Percentiles rank a stretch among this genome's conserved stretches.
Conservation (phyloP, 2,888 invertebrate species). For the Drosophila picticornis region DNA sequence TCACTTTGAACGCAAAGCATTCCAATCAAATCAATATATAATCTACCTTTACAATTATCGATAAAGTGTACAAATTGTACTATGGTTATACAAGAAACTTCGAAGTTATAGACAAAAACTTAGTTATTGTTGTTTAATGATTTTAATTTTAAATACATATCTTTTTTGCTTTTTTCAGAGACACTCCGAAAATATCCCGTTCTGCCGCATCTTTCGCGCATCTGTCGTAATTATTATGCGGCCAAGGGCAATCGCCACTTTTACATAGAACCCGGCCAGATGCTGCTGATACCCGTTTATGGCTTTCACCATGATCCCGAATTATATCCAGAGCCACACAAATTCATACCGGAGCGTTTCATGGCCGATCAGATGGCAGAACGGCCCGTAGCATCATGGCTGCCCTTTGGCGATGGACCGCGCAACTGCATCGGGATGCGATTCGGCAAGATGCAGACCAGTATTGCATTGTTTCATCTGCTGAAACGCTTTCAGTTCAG, state of each 20-base stretch:
- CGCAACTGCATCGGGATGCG: conserved; percentile 80
- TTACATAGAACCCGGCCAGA: conserved; percentile 86
- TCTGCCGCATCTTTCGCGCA: conserved; percentile 86
- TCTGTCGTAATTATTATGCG: conserved; percentile 86
- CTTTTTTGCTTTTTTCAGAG: conserved; percentile 81
- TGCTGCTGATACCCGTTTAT: conserved; percentile 86
- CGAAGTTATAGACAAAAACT: neutral
- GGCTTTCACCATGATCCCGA: conserved; percentile 87
- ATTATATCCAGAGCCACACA: conserved; percentile 87
- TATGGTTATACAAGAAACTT: neutral
- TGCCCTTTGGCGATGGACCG: conserved; percentile 81
- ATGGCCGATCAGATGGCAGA: conserved; percentile 86
- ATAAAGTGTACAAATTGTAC: neutral
- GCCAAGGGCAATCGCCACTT: conserved; percentile 85
- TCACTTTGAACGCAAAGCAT: neutral
- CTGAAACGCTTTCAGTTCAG: conserved; percentile 64
- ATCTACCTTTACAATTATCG: neutral
- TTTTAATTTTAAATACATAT: neutral
- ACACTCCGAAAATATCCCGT: conserved; percentile 87
- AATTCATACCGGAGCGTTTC: conserved; percentile 88
- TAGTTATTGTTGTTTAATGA: neutral
- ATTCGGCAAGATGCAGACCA: conserved; percentile 78
- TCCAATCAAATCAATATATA: neutral
- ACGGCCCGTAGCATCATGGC: conserved; percentile 79
- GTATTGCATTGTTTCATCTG: conserved; percentile 64